Evolutionary conservation across 2,888 invertebrate species (phyloP).

Genomic region (Napeogenes inachia): DNA sequence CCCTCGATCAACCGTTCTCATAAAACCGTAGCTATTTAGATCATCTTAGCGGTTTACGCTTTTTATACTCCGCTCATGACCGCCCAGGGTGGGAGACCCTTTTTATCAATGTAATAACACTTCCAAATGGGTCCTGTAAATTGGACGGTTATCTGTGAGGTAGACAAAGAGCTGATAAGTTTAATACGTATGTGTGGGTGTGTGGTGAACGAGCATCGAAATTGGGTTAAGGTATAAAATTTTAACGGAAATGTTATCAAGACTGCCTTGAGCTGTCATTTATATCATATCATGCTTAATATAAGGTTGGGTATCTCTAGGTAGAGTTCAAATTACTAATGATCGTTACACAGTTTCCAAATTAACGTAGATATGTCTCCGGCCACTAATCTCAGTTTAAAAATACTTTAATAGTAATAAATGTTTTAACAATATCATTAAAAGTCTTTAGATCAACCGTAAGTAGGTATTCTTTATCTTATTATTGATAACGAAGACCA

Average conservation of each 20-base stretch:
- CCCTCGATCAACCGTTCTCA: constrained; percentile 49
- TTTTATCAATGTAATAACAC: constrained; percentile 5
- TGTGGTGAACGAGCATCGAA: constrained; percentile 7
- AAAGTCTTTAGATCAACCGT: too few relatives aligned
- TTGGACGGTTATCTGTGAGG: constrained; percentile 37
- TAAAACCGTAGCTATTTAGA: constrained; percentile 67
- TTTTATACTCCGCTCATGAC: constrained; percentile 17
- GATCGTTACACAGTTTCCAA: neutral
- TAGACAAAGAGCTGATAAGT: constrained; percentile 52
- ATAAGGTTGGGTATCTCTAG: neutral
- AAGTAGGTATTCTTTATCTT: neutral
- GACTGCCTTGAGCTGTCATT: neutral
- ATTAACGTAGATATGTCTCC: too few relatives aligned
- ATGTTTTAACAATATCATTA: too few relatives aligned
- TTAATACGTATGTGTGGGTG: constrained; percentile 47
- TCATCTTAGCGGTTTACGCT: constrained; percentile 53
- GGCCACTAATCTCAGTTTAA: too few relatives aligned
- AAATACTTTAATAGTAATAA: too few relatives aligned
- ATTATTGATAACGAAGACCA: too few relatives aligned
- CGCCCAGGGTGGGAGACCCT: neutral
- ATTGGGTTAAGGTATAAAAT: constrained; percentile 4
- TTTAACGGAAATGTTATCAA: neutral
- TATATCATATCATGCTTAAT: neutral
- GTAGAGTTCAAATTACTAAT: neutral
- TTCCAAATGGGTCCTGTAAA: constrained; percentile 1